Evolutionary conservation across 2,888 invertebrate species (phyloP).

Genomic region (Orthosia gracilis): DNA sequence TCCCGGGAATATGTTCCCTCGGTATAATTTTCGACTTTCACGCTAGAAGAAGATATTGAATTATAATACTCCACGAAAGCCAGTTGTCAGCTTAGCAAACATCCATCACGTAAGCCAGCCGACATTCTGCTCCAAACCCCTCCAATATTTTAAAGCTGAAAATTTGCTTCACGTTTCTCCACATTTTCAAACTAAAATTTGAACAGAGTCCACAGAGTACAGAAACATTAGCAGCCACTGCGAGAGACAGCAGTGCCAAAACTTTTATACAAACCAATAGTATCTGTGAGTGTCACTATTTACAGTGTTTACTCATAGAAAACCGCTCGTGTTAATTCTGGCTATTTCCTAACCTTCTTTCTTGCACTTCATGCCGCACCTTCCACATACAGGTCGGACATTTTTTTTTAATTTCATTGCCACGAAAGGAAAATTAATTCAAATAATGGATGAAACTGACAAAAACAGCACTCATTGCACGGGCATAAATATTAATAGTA

Average conservation of each 20-base stretch:
- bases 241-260: background rate
- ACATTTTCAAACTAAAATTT: constrained; percentile 45
- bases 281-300: background rate
- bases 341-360: no score
- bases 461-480: background rate
- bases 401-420: no score
- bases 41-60: background rate
- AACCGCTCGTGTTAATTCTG: no score
- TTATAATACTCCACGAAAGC: constrained; percentile 21
- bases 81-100: constrained; percentile 28
- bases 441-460: background rate
- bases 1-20: no score
- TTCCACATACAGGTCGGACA: no score
- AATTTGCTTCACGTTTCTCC: constrained; percentile 27
- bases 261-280: background rate
- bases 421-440: background rate
- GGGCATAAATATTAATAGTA: background rate
- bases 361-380: no score
- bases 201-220: constrained; percentile 18
- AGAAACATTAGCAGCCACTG: background rate
- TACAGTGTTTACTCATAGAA: no score
- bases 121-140: constrained; percentile 25
- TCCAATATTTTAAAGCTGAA: constrained; percentile 47
- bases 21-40: no score
- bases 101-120: constrained; percentile 29